A percentile compares a stretch with the other conserved stretches of the same genome.
Evolutionary conservation across 2,797 vertebrate species (phyloP).

Genomic region (Fundulus diaphanus): DNA sequence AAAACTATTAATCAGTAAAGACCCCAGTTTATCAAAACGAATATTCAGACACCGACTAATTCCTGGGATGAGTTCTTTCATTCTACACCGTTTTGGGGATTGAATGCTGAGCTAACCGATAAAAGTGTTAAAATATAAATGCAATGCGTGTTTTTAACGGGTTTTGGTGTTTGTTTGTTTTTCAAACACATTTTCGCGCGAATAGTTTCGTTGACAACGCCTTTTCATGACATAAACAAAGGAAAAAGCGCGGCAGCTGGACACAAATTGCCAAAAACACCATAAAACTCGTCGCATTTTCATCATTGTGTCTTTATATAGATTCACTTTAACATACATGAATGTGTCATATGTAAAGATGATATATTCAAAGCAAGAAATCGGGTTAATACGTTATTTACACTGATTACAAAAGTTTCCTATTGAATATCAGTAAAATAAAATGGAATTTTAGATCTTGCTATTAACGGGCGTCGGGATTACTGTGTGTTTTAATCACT

Average conservation of each 20-base stretch:
- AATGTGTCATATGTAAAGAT: neutral
- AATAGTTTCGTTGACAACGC: neutral
- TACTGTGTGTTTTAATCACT: neutral
- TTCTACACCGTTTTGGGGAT: neutral
- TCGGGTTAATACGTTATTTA: neutral
- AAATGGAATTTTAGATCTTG: neutral
- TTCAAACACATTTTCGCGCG: neutral
- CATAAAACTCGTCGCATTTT: neutral
- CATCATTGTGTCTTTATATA: neutral
- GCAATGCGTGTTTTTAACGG: neutral
- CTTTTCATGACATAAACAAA: neutral
- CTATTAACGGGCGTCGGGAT: neutral
- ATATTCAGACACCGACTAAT: neutral
- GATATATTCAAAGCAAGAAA: neutral
- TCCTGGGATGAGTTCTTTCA: neutral
- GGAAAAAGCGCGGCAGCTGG: slow-evolving; percentile 2
- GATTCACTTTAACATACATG: neutral
- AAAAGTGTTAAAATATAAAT: too few relatives aligned
- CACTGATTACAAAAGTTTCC: neutral
- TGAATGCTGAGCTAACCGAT: neutral
- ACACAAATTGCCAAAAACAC: neutral
- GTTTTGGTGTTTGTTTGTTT: neutral
- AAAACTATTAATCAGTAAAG: neutral
- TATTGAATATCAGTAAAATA: neutral
- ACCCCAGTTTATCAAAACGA: neutral